Conservation (phyloP, 2,888 invertebrate genomes). For the Linnaemya vulpina region DNA sequence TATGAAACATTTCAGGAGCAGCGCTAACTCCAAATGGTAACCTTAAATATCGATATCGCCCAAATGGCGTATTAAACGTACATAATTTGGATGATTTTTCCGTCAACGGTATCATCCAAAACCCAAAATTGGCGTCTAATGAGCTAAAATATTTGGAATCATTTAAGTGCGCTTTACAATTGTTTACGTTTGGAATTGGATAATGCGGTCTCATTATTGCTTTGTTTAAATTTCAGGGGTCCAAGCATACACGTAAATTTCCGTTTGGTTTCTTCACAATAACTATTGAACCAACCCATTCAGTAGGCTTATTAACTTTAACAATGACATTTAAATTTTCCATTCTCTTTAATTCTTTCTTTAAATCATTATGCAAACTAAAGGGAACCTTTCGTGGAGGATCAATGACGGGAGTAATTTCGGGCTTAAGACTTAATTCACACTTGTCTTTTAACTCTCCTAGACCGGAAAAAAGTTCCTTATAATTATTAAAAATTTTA, state of each 20-base stretch:
- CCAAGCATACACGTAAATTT: not conserved
- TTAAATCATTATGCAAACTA: not conserved
- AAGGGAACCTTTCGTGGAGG: not conserved
- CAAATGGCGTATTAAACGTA: not conserved
- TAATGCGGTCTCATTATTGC: not conserved
- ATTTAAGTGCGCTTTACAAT: not conserved
- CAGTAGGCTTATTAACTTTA: not conserved
- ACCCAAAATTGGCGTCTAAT: not conserved
- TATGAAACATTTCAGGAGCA: not conserved
- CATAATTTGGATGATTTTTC: not conserved
- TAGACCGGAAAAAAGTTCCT: no score
- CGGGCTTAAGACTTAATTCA: not conserved
- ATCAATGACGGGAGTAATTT: not conserved
- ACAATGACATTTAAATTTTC: not conserved
- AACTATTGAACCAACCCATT: not conserved
- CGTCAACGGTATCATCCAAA: not conserved
- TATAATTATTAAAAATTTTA: no score
- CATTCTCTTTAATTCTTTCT: not conserved
- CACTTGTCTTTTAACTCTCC: no score
- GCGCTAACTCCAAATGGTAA: not conserved
- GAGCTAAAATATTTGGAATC: not conserved
- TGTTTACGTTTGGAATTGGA: not conserved
- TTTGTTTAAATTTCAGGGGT: not conserved
- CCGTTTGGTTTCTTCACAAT: not conserved
- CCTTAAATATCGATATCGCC: not conserved